phyloP scores from a whole-genome alignment of 2,113 vertebrate genomes.

The Phainopepla nitens region DNA sequence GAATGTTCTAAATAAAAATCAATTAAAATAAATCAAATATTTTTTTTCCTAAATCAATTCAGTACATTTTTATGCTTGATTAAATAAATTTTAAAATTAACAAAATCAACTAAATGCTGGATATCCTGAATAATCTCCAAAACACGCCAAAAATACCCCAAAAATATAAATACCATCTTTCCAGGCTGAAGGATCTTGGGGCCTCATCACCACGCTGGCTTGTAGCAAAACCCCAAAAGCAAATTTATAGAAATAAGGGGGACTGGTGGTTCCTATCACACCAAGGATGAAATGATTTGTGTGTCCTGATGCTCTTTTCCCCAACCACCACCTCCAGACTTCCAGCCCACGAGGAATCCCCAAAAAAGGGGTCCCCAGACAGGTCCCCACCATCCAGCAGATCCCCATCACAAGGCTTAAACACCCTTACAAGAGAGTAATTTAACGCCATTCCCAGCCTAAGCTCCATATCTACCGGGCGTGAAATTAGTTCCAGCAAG shows the following conservation, averaged over 20 bases:
- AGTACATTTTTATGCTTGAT: background rate
- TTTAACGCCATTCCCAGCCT: conserved; percentile 80
- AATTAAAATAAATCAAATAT: background rate
- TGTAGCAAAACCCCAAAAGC: background rate
- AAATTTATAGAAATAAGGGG: background rate
- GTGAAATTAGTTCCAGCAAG: conserved; percentile 86
- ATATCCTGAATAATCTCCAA: background rate
- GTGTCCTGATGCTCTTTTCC: fast-evolving
- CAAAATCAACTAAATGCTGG: background rate
- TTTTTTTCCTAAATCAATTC: background rate
- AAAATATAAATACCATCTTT: background rate
- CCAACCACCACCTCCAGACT: fast-evolving
- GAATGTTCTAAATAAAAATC: background rate
- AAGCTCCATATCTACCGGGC: conserved; percentile 77
- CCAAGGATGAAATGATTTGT: fast-evolving
- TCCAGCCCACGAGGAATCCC: fast-evolving
- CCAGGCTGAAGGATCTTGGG: background rate
- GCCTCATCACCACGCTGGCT: fast-evolving
- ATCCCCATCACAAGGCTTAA: background rate
- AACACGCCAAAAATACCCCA: background rate
- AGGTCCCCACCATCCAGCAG: conserved; percentile 14
- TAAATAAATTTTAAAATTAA: background rate
- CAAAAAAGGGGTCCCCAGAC: background rate
- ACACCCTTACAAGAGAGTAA: conserved; percentile 69
- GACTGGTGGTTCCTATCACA: fast-evolving